phyloP scores from a whole-genome alignment of 2,888 invertebrate species.

The Microctonus aethiopoides region DNA sequence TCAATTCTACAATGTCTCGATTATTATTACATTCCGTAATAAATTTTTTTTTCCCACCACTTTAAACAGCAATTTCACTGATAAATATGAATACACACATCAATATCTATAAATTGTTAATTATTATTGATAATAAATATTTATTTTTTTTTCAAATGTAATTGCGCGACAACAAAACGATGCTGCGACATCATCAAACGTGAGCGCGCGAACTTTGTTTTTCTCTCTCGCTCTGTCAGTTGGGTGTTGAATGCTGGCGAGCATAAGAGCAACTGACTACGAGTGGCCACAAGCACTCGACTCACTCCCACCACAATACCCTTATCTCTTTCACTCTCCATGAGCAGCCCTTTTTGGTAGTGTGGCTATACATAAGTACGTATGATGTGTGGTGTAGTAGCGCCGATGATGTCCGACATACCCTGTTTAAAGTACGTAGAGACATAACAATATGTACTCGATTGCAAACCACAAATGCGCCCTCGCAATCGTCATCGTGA shows the following conservation, averaged over 20 bases:
- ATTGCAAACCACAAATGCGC: slow-evolving; percentile 5
- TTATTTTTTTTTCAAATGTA: not conserved
- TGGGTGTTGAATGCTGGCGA: slow-evolving; percentile 58
- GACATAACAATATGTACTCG: not conserved
- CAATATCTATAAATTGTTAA: not conserved
- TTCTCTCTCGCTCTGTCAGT: slow-evolving; percentile 26
- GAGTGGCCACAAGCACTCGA: slow-evolving; percentile 56
- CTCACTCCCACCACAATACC: slow-evolving; percentile 59
- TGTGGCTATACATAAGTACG: slow-evolving; percentile 16
- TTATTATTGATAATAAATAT: not conserved
- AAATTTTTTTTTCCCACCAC: not conserved
- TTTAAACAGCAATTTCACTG: not conserved
- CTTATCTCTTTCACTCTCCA: slow-evolving; percentile 60
- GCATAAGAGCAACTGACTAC: slow-evolving; percentile 65
- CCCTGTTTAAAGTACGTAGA: not conserved
- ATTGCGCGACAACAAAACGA: not conserved
- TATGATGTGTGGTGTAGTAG: not conserved
- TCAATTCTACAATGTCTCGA: not conserved
- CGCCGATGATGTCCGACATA: not conserved
- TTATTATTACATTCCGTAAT: too few relatives aligned
- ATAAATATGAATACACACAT: not conserved
- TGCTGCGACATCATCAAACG: not conserved
- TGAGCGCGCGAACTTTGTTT: not conserved
- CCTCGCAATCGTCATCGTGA: slow-evolving; percentile 22
- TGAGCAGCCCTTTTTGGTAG: slow-evolving; percentile 49